Evolutionary conservation across 2,888 invertebrate genomes (phyloP).

Genomic region (Eretmocerus hayati): DNA sequence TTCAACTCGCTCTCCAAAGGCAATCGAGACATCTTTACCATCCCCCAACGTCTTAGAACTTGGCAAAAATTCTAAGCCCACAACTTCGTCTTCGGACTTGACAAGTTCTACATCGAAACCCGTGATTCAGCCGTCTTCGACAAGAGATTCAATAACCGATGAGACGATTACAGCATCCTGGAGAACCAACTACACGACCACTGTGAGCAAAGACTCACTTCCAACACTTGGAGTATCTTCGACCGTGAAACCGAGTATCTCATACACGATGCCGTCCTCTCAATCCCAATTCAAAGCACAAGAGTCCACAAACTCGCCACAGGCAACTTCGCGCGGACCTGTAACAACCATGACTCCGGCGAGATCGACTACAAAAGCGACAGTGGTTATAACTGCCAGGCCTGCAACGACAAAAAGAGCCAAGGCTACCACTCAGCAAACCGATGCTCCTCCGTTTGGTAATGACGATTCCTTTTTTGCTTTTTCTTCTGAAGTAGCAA

Average conservation of each 20-base stretch:
- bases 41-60: constrained; percentile 30
- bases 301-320: constrained; percentile 18
- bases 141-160: constrained; percentile 20
- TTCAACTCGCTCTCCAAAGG: constrained; percentile 41
- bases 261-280: constrained; percentile 20
- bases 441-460: constrained; percentile 25
- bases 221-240: constrained; percentile 12
- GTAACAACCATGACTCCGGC: constrained; percentile 20
- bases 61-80: constrained; percentile 8
- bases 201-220: constrained; percentile 20
- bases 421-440: constrained; percentile 41
- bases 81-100: constrained; percentile 3
- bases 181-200: constrained; percentile 20
- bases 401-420: constrained; percentile 31
- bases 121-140: constrained; percentile 35
- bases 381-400: constrained; percentile 28
- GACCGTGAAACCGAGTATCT: constrained; percentile 17
- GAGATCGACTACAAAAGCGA: constrained; percentile 28
- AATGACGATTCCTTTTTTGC: no score
- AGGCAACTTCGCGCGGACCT: neutral
- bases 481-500: no score
- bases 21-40: constrained; percentile 30
- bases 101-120: constrained; percentile 27
- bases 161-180: constrained; percentile 22
- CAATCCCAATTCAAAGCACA: constrained; percentile 16